These are phyloP conservation scores for Torymus tubicola DNA, from an alignment of 2,888 invertebrate species.

Conservation along the genomic window DNA sequence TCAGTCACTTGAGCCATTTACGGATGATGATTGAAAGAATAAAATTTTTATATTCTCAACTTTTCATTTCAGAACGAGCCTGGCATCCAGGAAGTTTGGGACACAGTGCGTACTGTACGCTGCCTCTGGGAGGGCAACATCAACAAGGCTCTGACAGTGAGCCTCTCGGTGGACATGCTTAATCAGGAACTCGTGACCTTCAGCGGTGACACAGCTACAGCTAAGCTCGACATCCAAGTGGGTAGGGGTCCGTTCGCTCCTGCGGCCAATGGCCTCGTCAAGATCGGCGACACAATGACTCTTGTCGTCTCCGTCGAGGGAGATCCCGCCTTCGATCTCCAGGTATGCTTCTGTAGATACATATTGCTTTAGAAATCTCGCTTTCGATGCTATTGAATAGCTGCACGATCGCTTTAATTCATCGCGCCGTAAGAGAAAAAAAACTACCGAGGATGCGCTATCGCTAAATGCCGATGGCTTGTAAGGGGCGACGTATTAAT, in stretches of 20 bases:
- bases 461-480: too few relatives aligned
- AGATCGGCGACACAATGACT: constrained; percentile 90
- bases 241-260: constrained; percentile 88
- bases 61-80: constrained; percentile 82
- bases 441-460: too few relatives aligned
- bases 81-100: constrained; percentile 88
- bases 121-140: constrained; percentile 90
- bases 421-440: too few relatives aligned
- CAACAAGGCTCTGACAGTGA: constrained; percentile 85
- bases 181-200: constrained; percentile 89
- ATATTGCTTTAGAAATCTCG: background rate
- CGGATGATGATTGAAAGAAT: too few relatives aligned
- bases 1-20: too few relatives aligned
- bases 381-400: too few relatives aligned
- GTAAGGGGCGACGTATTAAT: too few relatives aligned
- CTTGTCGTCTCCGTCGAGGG: constrained; percentile 88
- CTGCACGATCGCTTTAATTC: too few relatives aligned
- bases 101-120: constrained; percentile 85
- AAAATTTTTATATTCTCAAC: background rate
- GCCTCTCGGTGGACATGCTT: constrained; percentile 87
- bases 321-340: constrained; percentile 87
- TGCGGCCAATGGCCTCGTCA: constrained; percentile 86
- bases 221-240: constrained; percentile 85
- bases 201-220: constrained; percentile 90
- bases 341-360: constrained; percentile 67